phyloP scores from a whole-genome alignment of 2,113 vertebrate species.

The Ammospiza caudacuta region DNA sequence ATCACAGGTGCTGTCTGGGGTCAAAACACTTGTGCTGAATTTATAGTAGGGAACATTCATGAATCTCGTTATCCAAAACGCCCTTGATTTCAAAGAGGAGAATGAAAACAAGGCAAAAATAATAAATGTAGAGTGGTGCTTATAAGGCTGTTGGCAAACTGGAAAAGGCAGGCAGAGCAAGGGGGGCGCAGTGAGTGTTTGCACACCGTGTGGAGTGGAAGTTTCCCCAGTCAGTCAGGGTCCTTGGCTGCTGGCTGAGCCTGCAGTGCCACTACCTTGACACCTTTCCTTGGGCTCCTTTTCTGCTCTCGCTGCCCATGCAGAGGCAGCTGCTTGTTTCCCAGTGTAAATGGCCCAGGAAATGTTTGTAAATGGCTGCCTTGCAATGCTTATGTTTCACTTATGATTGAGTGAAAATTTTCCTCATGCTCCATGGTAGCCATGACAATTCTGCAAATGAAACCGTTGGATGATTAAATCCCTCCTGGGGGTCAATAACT shows the following conservation, averaged over 20 bases:
- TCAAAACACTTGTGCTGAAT: constrained; percentile 14
- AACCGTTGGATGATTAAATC: neutral
- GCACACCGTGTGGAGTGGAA: neutral
- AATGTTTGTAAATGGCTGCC: neutral
- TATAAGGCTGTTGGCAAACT: neutral
- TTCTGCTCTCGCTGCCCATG: neutral
- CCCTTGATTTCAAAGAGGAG: neutral
- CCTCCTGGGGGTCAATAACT: neutral
- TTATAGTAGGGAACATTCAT: neutral
- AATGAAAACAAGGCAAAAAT: neutral
- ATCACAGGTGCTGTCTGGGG: neutral
- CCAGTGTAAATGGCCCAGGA: neutral
- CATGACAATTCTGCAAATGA: neutral
- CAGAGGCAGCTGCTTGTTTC: neutral
- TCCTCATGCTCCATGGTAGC: neutral
- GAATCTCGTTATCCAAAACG: neutral
- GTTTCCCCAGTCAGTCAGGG: neutral
- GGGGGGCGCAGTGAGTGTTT: neutral
- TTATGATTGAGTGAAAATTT: neutral
- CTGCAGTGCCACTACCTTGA: neutral
- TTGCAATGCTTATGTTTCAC: neutral
- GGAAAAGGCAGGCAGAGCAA: neutral
- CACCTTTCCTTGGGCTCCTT: neutral
- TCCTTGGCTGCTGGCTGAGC: neutral
- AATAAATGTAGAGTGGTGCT: neutral